Percentiles rank a stretch among this genome's conserved stretches.
phyloP scores from a whole-genome alignment of 23 tunicate species.

The Ascidia mentula region DNA sequence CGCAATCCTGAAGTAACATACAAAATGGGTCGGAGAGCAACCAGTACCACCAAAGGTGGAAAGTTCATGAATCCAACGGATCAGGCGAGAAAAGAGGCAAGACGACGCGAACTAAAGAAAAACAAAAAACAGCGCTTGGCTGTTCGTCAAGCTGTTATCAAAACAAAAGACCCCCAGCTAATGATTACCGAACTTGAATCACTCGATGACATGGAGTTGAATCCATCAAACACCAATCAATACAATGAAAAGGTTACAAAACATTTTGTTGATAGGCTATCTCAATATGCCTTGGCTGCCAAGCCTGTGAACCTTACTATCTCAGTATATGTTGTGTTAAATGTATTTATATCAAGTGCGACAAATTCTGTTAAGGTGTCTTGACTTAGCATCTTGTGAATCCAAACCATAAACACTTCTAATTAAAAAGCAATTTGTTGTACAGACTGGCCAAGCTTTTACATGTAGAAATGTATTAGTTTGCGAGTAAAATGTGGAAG shows the following conservation, averaged over 20 bases:
- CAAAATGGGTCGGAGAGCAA: constrained; percentile 78
- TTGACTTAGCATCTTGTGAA: too few species aligned
- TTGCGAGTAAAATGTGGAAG: too few species aligned
- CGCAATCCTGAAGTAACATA: neutral
- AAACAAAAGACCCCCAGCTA: constrained; percentile 88
- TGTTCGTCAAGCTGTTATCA: constrained; percentile 95
- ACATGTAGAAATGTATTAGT: too few species aligned
- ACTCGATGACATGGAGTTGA: constrained; percentile 88
- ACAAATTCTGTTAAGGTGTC: too few species aligned
- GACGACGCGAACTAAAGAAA: constrained; percentile 80
- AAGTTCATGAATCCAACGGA: constrained; percentile 99
- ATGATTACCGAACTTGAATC: constrained; percentile 83
- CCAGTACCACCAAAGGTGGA: constrained; percentile 97
- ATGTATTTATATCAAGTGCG: too few species aligned
- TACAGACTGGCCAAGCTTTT: too few species aligned
- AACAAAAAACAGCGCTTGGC: constrained; percentile 90
- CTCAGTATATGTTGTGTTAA: too few species aligned
- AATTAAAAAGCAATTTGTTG: too few species aligned
- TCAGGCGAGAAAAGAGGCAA: constrained; percentile 96
- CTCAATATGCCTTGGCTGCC: too few species aligned
- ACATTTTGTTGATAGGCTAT: too few species aligned
- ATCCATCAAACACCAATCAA: constrained; percentile 46
- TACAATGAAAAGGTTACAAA: constrained; percentile 83
- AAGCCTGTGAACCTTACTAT: too few species aligned
- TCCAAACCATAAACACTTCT: too few species aligned